Base-by-base conservation (phyloP, 2,888 invertebrate genomes). In the Harpalus rubripes region DNA sequence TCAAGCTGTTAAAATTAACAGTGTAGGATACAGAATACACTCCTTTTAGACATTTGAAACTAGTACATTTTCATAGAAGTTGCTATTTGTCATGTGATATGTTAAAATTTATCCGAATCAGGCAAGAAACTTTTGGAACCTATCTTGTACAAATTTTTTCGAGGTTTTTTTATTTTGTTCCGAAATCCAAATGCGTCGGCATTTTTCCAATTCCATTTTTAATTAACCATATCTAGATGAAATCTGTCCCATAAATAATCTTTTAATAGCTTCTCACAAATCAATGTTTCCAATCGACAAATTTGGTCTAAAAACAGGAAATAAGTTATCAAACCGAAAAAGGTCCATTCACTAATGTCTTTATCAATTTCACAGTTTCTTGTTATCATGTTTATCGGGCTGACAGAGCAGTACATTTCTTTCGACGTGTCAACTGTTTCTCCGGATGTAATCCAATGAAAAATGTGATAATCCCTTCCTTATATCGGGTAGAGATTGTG, bases 381-480 rank as follows among this genome's bases (percentile, higher is more conserved):
- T 74, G 32, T 72, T 63, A 63, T 63, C 68, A 16, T 72, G 18
- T 74, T 74, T 44, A 44, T 74, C 72, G n/a, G 32, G 7, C 15
- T 41, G 68, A 39, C 68, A 68, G 68, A n/a, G 8, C 59, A 79
- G 39, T 61, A 61, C 41, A 80, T 63, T 41, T 80, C 39, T 44
- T 22, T 63, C 16, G 63, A 80, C 79, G 79, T 79, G 16, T 59
- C 59, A 59, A 58, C 56, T 63, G 41, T 80, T 80, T 63, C 22
- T 18, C 10, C 7, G 44, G 63, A 80, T 63, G 44, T 80, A 80
- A 80, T 80, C 80, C 79, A 32, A 41, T 79, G 79, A 79, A 79
- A 79, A 79, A 79, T 79, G 79, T 39, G 59, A 79, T 79, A 79
- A 79, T 61, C 79, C 10, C 32, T 41, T 79, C 18, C 79, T 78